These are phyloP conservation scores for Mus spretus DNA, from an alignment of 2,797 vertebrate species.

Conservation along the genomic window DNA sequence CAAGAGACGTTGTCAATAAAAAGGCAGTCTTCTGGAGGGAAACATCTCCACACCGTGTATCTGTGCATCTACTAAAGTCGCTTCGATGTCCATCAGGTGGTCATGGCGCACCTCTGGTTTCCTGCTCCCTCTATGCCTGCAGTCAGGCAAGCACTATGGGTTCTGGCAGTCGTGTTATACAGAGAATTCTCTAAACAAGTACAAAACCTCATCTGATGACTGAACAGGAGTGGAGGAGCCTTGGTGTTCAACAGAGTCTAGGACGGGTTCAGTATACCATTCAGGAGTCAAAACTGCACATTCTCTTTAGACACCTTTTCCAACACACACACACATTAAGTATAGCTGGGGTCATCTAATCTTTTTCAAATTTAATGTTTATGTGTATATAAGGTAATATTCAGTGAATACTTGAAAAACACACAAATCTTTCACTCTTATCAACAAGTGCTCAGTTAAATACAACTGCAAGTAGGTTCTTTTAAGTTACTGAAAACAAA, in stretches of 20 bases:
- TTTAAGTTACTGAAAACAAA: constrained; percentile 81
- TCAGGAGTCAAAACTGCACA: constrained; percentile 91
- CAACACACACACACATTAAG: constrained; percentile 85
- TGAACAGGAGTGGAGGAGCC: neutral
- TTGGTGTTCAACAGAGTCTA: neutral
- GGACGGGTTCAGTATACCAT: neutral
- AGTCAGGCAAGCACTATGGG: neutral
- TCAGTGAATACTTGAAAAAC: constrained; percentile 93
- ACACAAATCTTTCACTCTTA: constrained; percentile 90
- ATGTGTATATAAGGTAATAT: constrained; percentile 93
- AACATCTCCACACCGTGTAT: constrained; percentile 27
- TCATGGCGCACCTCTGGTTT: neutral
- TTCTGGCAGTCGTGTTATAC: neutral
- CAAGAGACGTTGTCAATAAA: constrained; percentile 37
- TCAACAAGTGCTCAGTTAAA: constrained; percentile 91
- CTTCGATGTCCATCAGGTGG: neutral
- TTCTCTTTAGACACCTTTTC: constrained; percentile 94
- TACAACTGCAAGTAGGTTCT: constrained; percentile 87
- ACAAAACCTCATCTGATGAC: neutral
- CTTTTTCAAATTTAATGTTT: constrained; percentile 89
- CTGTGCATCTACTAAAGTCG: neutral
- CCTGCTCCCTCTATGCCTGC: neutral
- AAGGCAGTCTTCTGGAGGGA: neutral
- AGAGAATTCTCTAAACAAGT: neutral
- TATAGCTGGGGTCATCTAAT: neutral